phyloP scores from a whole-genome alignment of 2,888 invertebrate genomes.

The Apamea epomidion region DNA sequence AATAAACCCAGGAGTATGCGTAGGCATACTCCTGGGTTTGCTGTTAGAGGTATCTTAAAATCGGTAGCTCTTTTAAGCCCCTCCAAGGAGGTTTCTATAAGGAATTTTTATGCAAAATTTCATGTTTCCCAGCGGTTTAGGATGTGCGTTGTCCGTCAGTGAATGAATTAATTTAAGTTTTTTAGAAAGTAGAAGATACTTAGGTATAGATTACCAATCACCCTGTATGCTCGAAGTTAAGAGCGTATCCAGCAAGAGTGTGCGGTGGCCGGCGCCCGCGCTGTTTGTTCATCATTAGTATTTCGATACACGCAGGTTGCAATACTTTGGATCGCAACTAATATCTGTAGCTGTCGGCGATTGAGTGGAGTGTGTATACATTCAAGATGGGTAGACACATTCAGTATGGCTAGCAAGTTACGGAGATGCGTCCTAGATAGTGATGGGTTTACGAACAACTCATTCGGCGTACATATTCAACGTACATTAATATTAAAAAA shows the following conservation, averaged over 20 bases:
- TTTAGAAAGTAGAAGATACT: not conserved
- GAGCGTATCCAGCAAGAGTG: constrained; percentile 11
- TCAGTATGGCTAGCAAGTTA: too few relatives aligned
- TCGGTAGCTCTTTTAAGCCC: too few relatives aligned
- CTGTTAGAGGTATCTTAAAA: too few relatives aligned
- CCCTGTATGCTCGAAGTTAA: constrained; percentile 7
- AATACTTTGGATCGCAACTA: constrained; percentile 37
- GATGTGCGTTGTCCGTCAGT: too few relatives aligned
- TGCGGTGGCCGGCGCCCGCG: not conserved
- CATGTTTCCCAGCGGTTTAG: too few relatives aligned
- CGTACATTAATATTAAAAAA: not conserved
- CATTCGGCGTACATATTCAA: not conserved
- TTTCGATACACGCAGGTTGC: constrained; percentile 34
- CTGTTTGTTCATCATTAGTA: constrained; percentile 38
- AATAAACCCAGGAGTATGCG: too few relatives aligned
- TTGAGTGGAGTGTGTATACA: constrained; percentile 12
- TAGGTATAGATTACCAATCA: not conserved
- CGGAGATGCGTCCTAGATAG: not conserved
- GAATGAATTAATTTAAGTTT: too few relatives aligned
- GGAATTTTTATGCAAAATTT: too few relatives aligned
- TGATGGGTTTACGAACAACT: too few relatives aligned
- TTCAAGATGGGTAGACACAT: too few relatives aligned
- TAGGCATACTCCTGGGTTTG: too few relatives aligned
- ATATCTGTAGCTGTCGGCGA: constrained; percentile 28
- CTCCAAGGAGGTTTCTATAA: too few relatives aligned